phyloP scores from a whole-genome alignment of 1,140 invertebrate genomes.

The Rhysida immarginata region DNA sequence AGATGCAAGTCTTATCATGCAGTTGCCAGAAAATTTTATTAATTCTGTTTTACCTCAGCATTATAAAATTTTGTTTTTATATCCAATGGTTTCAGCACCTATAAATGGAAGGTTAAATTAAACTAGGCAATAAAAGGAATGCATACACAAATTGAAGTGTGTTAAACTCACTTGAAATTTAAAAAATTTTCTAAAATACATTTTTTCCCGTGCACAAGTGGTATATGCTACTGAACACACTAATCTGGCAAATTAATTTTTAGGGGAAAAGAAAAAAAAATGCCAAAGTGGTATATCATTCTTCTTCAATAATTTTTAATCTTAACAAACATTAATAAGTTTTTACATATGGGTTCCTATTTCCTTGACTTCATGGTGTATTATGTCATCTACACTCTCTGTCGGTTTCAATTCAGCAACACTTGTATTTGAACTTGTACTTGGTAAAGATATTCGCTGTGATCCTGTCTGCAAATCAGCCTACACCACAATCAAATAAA shows the following conservation, averaged over 20 bases:
- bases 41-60: conserved; percentile 71
- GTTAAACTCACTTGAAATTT: conserved; percentile 67
- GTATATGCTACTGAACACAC: conserved; percentile 91
- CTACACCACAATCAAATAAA: conserved; percentile 26
- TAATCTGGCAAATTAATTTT: conserved; percentile 55
- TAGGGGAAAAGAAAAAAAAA: too few relatives aligned
- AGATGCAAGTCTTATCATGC: too few relatives aligned
- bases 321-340: conserved; percentile 5
- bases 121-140: too few relatives aligned
- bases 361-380: conserved; percentile 97
- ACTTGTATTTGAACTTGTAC: conserved; percentile 41
- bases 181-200: conserved; percentile 79
- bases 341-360: conserved; percentile 86
- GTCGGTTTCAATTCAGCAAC: conserved; percentile 55
- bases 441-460: conserved; percentile 60
- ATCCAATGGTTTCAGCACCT: conserved; percentile 88
- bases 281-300: too few relatives aligned
- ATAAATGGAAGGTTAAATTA: conserved; percentile 14
- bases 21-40: too few relatives aligned
- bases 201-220: conserved; percentile 44
- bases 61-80: conserved; percentile 98
- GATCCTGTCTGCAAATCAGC: conserved; percentile 84
- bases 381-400: conserved; percentile 80
- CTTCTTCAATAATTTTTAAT: too few relatives aligned
- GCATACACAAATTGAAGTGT: too few relatives aligned